Percentiles rank a stretch among this genome's conserved stretches.
phyloP scores from a whole-genome alignment of 23 tunicate genomes.

The Pegea sp. region DNA sequence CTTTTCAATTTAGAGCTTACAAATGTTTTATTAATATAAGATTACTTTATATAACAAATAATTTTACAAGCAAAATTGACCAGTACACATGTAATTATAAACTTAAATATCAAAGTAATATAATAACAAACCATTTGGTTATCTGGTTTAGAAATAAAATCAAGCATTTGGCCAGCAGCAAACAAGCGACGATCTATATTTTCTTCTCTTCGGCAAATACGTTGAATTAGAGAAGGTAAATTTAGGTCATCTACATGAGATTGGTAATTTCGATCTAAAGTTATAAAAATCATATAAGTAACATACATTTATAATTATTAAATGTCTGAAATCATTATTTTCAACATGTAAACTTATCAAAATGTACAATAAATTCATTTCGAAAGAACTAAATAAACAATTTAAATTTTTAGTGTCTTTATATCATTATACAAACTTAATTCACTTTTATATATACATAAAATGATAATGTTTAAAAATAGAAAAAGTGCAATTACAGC shows the following conservation, averaged over 20 bases:
- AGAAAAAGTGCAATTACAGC: no score
- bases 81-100: background rate
- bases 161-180: conserved; percentile 48
- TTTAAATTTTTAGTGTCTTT: no score
- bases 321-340: no score
- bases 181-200: conserved; percentile 31
- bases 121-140: conserved; percentile 15
- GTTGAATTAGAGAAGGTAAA: conserved; percentile 51
- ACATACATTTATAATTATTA: no score
- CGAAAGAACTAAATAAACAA: no score
- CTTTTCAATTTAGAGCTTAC: background rate
- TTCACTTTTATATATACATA: no score
- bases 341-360: no score
- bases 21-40: background rate
- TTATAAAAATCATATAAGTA: no score
- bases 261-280: conserved; percentile 80
- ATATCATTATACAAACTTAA: no score
- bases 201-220: conserved; percentile 78
- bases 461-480: no score
- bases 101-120: no score
- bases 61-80: background rate
- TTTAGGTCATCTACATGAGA: conserved; percentile 29
- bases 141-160: conserved; percentile 47
- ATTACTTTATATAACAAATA: background rate
- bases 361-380: no score